A percentile compares a stretch with the other conserved stretches of the same genome.
Conservation (phyloP, 2,113 vertebrate species). For the Fregata magnificens region DNA sequence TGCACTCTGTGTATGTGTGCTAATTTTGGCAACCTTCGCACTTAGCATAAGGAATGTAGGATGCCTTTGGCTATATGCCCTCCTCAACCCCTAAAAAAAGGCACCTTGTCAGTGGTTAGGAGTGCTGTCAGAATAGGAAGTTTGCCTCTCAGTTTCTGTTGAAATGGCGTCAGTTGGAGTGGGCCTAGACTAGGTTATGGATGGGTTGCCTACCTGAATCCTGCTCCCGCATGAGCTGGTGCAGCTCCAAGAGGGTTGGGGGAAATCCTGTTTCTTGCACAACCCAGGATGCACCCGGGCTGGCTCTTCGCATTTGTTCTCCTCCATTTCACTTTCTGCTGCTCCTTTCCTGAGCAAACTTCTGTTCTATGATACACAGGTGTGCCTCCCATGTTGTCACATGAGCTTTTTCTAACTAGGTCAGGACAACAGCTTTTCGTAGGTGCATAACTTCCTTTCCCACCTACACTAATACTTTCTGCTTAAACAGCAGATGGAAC, state of each 20-base stretch:
- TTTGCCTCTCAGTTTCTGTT: not conserved
- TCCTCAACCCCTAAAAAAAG: slow-evolving; percentile 27
- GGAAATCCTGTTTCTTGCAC: not conserved
- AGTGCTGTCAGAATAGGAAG: not conserved
- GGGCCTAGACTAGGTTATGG: not conserved
- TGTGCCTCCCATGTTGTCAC: not conserved
- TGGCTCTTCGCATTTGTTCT: not conserved
- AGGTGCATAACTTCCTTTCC: not conserved
- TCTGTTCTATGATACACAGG: not conserved
- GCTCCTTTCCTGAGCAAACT: not conserved
- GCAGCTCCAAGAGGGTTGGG: not conserved
- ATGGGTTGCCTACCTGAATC: not conserved
- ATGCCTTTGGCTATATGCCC: slow-evolving; percentile 18
- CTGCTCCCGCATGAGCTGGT: not conserved
- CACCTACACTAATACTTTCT: not conserved
- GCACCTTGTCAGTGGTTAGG: not conserved
- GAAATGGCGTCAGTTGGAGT: not conserved
- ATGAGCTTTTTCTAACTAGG: not conserved
- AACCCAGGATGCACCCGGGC: not conserved
- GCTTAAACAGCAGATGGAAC: not conserved
- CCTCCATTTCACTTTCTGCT: not conserved
- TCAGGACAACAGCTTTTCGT: not conserved
- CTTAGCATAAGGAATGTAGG: slow-evolving; percentile 49
- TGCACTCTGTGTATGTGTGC: not conserved
- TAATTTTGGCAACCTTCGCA: slow-evolving; percentile 12